These are phyloP conservation scores for Chironomus striatipennis DNA, from an alignment of 1,140 invertebrate genomes.

Conservation along the genomic window DNA sequence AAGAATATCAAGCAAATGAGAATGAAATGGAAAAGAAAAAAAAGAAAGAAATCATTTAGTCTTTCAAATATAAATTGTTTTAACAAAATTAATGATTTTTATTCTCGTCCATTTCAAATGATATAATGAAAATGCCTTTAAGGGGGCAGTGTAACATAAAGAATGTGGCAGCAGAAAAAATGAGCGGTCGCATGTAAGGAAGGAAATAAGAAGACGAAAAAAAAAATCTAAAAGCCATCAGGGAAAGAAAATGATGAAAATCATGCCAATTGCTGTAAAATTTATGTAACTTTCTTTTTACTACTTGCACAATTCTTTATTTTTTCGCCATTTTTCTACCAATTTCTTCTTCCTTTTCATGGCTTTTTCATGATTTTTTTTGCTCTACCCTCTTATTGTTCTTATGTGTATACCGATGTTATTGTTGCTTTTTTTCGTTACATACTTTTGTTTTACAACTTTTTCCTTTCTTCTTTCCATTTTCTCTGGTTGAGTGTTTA, in stretches of 20 bases:
- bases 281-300: conserved; percentile 12
- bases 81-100: no score
- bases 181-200: neutral
- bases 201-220: neutral
- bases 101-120: no score
- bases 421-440: no score
- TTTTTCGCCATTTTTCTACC: neutral
- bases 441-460: no score
- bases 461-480: no score
- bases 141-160: neutral
- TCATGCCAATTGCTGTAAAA: neutral
- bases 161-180: neutral
- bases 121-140: no score
- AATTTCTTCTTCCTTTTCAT: neutral
- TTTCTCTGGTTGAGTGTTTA: no score
- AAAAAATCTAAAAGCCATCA: neutral
- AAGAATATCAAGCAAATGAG: conserved; percentile 26
- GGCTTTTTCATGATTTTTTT: neutral
- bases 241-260: neutral
- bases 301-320: neutral
- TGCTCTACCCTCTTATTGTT: neutral
- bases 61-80: conserved; percentile 4
- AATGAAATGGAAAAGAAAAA: neutral
- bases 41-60: neutral
- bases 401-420: no score